phyloP scores from a whole-genome alignment of 2,113 vertebrate genomes.

The Hiodon tergisus region DNA sequence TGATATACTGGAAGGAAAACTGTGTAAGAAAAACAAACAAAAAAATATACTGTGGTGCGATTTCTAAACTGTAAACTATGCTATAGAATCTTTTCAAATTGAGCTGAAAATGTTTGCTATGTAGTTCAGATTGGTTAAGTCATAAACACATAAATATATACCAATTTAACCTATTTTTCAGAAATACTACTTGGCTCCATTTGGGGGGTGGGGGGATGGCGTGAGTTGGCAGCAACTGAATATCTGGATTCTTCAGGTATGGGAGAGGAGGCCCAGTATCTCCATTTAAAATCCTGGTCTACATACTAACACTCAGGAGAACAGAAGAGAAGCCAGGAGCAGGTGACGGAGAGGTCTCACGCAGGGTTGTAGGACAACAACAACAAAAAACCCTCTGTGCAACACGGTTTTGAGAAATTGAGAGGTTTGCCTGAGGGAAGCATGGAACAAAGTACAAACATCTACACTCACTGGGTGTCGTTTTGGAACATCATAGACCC shows the following conservation, averaged over 20 bases:
- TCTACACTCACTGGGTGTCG: conserved; percentile 98
- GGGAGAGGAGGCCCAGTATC: conserved; percentile 4
- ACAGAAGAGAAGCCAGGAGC: no score
- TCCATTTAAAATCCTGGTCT: neutral
- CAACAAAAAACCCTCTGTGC: neutral
- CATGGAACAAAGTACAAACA: conserved; percentile 52
- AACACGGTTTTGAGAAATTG: conserved; percentile 17
- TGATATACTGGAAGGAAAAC: neutral
- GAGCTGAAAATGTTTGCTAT: no score
- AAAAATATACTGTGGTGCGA: neutral
- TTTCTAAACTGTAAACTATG: no score
- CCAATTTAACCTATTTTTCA: neutral
- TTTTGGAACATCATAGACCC: conserved; percentile 99
- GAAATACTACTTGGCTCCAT: neutral
- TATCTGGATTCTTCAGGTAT: neutral
- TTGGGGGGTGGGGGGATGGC: neutral
- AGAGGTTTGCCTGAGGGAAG: conserved; percentile 33
- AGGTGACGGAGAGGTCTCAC: neutral
- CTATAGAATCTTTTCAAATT: no score
- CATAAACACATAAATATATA: no score
- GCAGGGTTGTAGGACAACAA: neutral
- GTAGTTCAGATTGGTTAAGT: no score
- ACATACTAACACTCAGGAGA: neutral
- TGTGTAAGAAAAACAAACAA: neutral
- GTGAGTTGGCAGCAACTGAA: neutral